These are phyloP conservation scores for Nomada flava DNA, from an alignment of 2,888 invertebrate genomes.

Conservation along the genomic window DNA sequence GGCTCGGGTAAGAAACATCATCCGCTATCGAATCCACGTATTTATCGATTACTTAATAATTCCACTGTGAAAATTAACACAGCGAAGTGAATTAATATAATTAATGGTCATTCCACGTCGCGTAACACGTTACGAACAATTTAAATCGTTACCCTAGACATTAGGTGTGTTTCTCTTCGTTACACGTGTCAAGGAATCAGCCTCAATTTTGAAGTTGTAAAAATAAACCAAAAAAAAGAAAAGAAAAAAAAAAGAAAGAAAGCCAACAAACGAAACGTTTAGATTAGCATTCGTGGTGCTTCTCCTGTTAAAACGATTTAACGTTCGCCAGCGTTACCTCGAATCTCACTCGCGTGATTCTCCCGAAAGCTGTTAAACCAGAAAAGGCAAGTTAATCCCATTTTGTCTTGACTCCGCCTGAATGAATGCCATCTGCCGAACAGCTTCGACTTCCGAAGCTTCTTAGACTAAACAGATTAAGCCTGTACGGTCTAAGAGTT, in stretches of 20 bases:
- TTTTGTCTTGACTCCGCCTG: neutral
- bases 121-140: no score
- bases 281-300: constrained; percentile 43
- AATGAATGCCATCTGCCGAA: neutral
- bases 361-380: constrained; percentile 23
- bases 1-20: no score
- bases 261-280: constrained; percentile 8
- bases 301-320: constrained; percentile 28
- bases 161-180: neutral
- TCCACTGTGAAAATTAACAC: no score
- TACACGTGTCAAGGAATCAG: no score
- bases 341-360: constrained; percentile 32
- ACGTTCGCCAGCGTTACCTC: constrained; percentile 18
- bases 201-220: neutral
- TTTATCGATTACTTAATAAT: no score
- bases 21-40: no score
- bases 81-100: no score
- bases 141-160: no score
- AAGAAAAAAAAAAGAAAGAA: neutral
- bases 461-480: neutral
- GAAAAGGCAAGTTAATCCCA: neutral
- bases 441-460: neutral
- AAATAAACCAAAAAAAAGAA: neutral
- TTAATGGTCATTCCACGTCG: no score
- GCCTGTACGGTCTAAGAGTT: neutral